Evolutionary conservation across 2,113 vertebrate species (phyloP).

Genomic region (Eudorcas thomsonii): DNA sequence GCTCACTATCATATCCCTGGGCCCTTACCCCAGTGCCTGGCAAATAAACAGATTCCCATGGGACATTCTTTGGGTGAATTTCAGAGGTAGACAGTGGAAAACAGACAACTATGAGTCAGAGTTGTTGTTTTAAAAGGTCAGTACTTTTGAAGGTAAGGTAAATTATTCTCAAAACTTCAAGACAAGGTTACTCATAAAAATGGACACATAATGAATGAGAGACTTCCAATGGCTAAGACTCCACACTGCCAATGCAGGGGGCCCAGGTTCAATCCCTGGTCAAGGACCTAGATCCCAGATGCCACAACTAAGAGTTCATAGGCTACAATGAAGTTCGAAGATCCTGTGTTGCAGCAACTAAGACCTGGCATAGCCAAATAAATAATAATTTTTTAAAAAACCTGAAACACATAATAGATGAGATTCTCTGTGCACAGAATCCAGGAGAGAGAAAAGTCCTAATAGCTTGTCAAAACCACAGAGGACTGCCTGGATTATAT

Average conservation of each 20-base stretch:
- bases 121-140: not conserved
- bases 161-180: not conserved
- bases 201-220: not conserved
- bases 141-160: not conserved
- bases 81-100: not conserved
- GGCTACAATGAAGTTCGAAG: not conserved
- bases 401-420: not conserved
- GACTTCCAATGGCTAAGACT: not conserved
- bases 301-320: not conserved
- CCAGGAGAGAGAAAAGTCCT: not conserved
- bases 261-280: not conserved
- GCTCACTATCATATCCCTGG: not conserved
- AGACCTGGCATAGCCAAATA: not conserved
- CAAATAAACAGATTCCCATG: not conserved
- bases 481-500: not conserved
- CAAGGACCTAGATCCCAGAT: not conserved
- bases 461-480: not conserved
- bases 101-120: not conserved
- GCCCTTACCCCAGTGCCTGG: not conserved
- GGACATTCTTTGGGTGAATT: not conserved
- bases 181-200: not conserved
- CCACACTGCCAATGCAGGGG: not conserved
- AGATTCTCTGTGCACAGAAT: not conserved
- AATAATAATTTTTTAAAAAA: rapidly evolving
- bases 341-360: not conserved